Base-by-base conservation (phyloP, 2,113 vertebrate genomes). In the Falco punctatus region DNA sequence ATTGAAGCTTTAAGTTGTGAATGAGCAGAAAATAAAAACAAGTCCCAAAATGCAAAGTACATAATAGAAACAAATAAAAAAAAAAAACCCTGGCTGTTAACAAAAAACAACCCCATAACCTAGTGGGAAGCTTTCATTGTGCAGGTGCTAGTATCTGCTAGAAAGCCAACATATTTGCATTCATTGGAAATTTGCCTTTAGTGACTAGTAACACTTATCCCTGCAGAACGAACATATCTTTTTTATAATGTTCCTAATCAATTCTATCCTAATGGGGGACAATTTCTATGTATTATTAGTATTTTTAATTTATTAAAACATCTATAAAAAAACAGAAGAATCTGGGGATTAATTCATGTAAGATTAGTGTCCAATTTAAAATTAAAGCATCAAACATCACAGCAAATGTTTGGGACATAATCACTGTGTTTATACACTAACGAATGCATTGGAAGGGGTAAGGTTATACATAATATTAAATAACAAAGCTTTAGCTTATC, bases 401-500 rank as follows among this genome's bases (percentile, higher is more conserved):
- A 80, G 86, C 38, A 90, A 28, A 77, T 80, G 3, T 90, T 74
- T 85, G 44, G 52, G 26, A 51, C 92, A 90, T 65, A 95, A 94
- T 95, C 67, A 87, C 57, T 73, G 46, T 88, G 35, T 88, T 95
- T 94, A 71, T 79, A 62, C 17, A 38, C 22, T 92, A 95, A 94
- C 72, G 78, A 89, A 55, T 48, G 23, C 26, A 40, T 40, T 40
- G 15, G 46, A 73, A 91, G 80, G 4, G 8, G 83, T 64, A 65
- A 92, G 62, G 44, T 86, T 96, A 90, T 72, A 78, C 38, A 59
- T 79, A 90, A 83, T 67, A 87, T 62, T 70, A 86, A 85, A 92
- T 70, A 87, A 44, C n/a, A 84, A 69, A 72, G 54, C 27, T 88
- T 67, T 70, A 85, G 26, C 30, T 92, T 95, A 79, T 87, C 44